Evolutionary conservation across 1,140 invertebrate genomes (phyloP), one percentile per base, ranked within the genome.

Genomic region (Heliconius nattereri): DNA sequence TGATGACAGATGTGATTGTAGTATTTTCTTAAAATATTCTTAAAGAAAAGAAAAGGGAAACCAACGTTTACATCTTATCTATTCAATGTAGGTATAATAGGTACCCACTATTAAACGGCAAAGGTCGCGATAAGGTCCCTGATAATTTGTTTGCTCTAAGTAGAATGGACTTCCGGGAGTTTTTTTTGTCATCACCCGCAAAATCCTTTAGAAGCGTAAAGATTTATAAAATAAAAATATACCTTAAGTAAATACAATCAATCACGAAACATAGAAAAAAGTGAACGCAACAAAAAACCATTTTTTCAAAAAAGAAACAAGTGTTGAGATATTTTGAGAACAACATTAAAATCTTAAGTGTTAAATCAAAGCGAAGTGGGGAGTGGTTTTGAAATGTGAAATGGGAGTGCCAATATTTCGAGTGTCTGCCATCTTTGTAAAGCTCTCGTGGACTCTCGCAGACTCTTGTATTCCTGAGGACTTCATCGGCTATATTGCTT

Each of bases 331-430:
- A 29, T 29, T 66, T 66, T 3, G 23, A 66, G 60, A 66, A 66
- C 60, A 66, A 16, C 60, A 29, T 66, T 66, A 66, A 66, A 66
- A 66, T 66, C 60, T 66, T 66, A 66, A 66, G 60, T 66, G 8
- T 66, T 66, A 66, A 8, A 66, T 66, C 60, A 66, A 66, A 66
- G 60, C 7, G 60, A 29, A 11, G 60, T 66, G 3, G 60, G 23
- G 60, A 66, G 23, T 66, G 60, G 23, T 66, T 66, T 66, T 9
- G 26, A 66, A 29, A 26, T 66, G 26, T 29, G 60, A 16, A 66
- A 66, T 66, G 60, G 60, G 23, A 66, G 9, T 66, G 60, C 60
- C 60, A 66, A 66, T 66, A 29, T 66, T 60, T 26, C 23, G 26
- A 66, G 60, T 26, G 60, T 0, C 60, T 16, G 26, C 26, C 3